Evolutionary conservation across 2,797 vertebrate genomes (phyloP).

Genomic region (Carapus acus): DNA sequence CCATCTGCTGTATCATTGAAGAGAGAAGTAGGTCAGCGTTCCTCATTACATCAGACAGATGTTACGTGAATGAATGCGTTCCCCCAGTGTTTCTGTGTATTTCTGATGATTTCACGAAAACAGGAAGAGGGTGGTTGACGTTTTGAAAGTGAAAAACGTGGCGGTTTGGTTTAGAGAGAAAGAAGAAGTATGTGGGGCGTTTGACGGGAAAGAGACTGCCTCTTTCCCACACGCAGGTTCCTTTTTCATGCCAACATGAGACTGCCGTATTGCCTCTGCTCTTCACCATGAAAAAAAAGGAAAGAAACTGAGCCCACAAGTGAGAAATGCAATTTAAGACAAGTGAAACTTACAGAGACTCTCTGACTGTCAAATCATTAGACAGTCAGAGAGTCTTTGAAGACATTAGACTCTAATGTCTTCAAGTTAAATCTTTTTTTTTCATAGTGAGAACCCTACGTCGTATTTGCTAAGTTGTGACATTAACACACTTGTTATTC

Average conservation of each 20-base stretch:
- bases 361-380: too few relatives aligned
- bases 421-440: too few relatives aligned
- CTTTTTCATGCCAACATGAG: slow-evolving; percentile 32
- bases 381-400: too few relatives aligned
- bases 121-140: slow-evolving; percentile 54
- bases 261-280: neutral
- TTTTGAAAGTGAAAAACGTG: slow-evolving; percentile 58
- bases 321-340: too few relatives aligned
- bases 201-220: slow-evolving; percentile 58
- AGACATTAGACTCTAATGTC: too few relatives aligned
- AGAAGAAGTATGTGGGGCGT: slow-evolving; percentile 56
- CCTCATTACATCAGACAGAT: neutral
- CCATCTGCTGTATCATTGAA: neutral
- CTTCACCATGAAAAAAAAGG: neutral
- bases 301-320: too few relatives aligned
- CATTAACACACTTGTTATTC: too few relatives aligned
- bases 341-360: too few relatives aligned
- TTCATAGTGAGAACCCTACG: too few relatives aligned
- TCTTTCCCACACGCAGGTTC: slow-evolving; percentile 27
- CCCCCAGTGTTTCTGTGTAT: slow-evolving; percentile 1
- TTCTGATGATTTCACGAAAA: slow-evolving; percentile 40
- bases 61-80: neutral
- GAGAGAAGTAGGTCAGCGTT: slow-evolving; percentile 2
- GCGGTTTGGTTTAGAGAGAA: slow-evolving; percentile 53
- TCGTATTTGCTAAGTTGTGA: too few relatives aligned